These are phyloP conservation scores for Nomada hirtipes DNA, from an alignment of 2,888 invertebrate species.

Conservation along the genomic window DNA sequence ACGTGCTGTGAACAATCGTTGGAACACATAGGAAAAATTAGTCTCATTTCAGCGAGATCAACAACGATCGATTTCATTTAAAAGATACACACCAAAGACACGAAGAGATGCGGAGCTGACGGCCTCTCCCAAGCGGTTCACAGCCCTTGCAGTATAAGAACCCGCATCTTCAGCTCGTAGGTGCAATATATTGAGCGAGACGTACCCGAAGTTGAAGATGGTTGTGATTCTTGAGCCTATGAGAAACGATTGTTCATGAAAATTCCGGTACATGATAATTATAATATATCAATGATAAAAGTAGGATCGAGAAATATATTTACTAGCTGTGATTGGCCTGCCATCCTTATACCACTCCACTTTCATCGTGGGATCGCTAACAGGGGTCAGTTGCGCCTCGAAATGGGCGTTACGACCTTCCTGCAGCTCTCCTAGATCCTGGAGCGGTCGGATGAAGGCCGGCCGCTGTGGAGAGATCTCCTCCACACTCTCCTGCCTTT, in stretches of 20 bases:
- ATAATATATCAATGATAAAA: background rate
- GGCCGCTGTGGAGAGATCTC: slow-evolving; percentile 93
- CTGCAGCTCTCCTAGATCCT: slow-evolving; percentile 93
- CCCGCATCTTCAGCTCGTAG: slow-evolving; percentile 99
- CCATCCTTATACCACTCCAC: slow-evolving; percentile 99
- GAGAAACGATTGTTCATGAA: slow-evolving; percentile 7
- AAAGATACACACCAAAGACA: slow-evolving; percentile 86
- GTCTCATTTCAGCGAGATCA: background rate
- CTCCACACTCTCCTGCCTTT: slow-evolving; percentile 93
- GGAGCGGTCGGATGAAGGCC: slow-evolving; percentile 94
- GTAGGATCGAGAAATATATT: slow-evolving; percentile 67
- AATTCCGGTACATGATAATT: background rate
- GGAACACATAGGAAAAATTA: background rate
- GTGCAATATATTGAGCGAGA: slow-evolving; percentile 99
- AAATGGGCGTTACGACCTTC: slow-evolving; percentile 97
- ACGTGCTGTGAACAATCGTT: slow-evolving; percentile 84
- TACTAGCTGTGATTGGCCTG: slow-evolving; percentile 96
- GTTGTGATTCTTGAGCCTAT: slow-evolving; percentile 95
- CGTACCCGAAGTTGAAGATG: slow-evolving; percentile 99
- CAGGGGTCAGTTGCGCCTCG: slow-evolving; percentile 96
- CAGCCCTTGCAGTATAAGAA: slow-evolving; percentile 96
- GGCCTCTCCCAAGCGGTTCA: slow-evolving; percentile 96
- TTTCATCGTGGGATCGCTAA: slow-evolving; percentile 96
- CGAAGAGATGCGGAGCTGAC: slow-evolving; percentile 92
- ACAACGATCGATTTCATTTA: background rate